Conservation (phyloP, 2,888 invertebrate species). For the Opisthograptis luteolata region DNA sequence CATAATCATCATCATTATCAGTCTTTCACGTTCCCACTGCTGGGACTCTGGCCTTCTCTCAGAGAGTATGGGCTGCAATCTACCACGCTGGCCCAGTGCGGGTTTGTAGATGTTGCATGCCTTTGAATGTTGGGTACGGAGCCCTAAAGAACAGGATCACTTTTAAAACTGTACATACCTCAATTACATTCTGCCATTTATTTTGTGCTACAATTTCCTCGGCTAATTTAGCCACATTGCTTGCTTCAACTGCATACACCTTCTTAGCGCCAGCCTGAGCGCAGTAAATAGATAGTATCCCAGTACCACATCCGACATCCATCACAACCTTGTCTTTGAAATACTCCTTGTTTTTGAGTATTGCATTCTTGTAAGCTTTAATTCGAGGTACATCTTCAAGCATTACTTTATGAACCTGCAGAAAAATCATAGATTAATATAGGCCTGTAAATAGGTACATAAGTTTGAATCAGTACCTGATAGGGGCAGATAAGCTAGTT, state of each 20-base stretch:
- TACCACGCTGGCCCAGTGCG: too few relatives aligned
- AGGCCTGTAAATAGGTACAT: too few relatives aligned
- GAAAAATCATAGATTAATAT: background rate
- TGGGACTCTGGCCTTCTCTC: too few relatives aligned
- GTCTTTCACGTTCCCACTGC: too few relatives aligned
- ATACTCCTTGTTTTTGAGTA: conserved; percentile 85
- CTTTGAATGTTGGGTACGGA: too few relatives aligned
- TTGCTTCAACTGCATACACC: conserved; percentile 94
- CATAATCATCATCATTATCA: too few relatives aligned
- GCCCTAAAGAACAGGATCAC: too few relatives aligned
- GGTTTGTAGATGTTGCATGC: too few relatives aligned
- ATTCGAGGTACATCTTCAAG: conserved; percentile 90
- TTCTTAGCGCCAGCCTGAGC: conserved; percentile 95
- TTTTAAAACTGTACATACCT: conserved; percentile 68
- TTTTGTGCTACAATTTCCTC: conserved; percentile 89
- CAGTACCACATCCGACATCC: conserved; percentile 94
- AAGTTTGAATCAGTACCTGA: too few relatives aligned
- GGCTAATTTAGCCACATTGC: conserved; percentile 87
- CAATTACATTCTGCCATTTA: conserved; percentile 85
- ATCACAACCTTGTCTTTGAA: conserved; percentile 92
- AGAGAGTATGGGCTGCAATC: too few relatives aligned
- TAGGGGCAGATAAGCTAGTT: too few relatives aligned
- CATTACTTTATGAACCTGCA: conserved; percentile 92
- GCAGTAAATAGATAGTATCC: conserved; percentile 95
- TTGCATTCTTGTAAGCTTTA: conserved; percentile 91